phyloP scores from a whole-genome alignment of 1,140 invertebrate species.

The Zaprionus kolodkinae region DNA sequence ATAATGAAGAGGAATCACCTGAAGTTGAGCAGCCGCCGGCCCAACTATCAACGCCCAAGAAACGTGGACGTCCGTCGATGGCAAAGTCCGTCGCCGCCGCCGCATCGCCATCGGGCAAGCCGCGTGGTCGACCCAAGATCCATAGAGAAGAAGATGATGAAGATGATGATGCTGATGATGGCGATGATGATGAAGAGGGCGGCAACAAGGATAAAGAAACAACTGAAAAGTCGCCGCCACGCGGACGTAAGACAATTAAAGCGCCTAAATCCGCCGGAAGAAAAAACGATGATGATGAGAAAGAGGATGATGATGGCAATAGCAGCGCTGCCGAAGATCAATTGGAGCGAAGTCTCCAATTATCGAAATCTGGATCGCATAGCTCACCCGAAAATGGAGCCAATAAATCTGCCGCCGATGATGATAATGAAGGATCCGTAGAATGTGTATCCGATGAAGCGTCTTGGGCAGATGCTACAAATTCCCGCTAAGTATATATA shows the following conservation, averaged over 20 bases:
- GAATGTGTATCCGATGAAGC: constrained; percentile 53
- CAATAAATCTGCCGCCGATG: constrained; percentile 31
- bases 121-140: constrained; percentile 39
- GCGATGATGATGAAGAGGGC: constrained; percentile 14
- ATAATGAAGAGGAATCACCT: constrained; percentile 5
- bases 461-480: constrained; percentile 27
- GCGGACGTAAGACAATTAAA: constrained; percentile 26
- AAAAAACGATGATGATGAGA: neutral
- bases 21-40: neutral
- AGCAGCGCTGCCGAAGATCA: constrained; percentile 7
- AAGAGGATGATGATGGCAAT: neutral
- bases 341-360: neutral
- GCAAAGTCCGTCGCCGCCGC: neutral
- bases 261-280: neutral
- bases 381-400: constrained; percentile 3
- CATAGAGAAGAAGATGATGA: constrained; percentile 30
- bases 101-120: constrained; percentile 16
- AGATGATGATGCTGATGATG: constrained; percentile 23
- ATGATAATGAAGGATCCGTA: constrained; percentile 25
- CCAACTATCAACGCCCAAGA: constrained; percentile 48
- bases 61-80: constrained; percentile 55
- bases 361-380: neutral
- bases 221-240: neutral
- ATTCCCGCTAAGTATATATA: neutral
- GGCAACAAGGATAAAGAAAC: neutral